A percentile compares a stretch with the other conserved stretches of the same genome.
Conservation (phyloP, 1,140 invertebrate species). For the Ladona fulva region DNA sequence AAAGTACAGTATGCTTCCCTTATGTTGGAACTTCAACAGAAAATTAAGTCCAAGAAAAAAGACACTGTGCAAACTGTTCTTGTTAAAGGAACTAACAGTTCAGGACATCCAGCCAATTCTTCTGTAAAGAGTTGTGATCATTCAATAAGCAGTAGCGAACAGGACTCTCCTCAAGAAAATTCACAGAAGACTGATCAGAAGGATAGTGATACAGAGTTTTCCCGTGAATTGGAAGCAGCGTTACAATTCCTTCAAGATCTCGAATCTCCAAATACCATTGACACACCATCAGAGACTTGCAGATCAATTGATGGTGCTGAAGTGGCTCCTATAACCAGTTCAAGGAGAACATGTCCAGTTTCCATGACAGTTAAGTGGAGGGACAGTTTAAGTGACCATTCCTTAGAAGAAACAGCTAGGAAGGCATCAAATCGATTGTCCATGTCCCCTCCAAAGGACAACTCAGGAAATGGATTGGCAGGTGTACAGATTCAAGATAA, state of each 20-base stretch:
- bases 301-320: conserved; percentile 19
- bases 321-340: conserved; percentile 18
- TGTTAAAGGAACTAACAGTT: not conserved
- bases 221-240: conserved; percentile 38
- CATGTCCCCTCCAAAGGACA: not conserved
- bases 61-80: not conserved
- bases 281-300: conserved; percentile 34
- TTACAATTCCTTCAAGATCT: conserved; percentile 41
- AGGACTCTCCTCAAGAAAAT: conserved; percentile 23
- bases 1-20: conserved; percentile 37
- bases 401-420: not conserved
- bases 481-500: not conserved
- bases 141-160: conserved; percentile 28
- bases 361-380: conserved; percentile 14
- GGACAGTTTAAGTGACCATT: conserved; percentile 14
- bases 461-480: not conserved
- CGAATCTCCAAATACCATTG: conserved; percentile 38
- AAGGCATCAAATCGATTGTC: not conserved
- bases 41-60: conserved; percentile 20
- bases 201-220: conserved; percentile 38
- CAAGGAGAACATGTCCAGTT: not conserved
- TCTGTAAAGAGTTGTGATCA: conserved; percentile 26
- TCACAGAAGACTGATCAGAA: conserved; percentile 27
- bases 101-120: not conserved
- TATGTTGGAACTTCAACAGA: conserved; percentile 37